Evolutionary conservation across 2,113 vertebrate genomes (phyloP).

Genomic region (Oxyruncus cristatus): DNA sequence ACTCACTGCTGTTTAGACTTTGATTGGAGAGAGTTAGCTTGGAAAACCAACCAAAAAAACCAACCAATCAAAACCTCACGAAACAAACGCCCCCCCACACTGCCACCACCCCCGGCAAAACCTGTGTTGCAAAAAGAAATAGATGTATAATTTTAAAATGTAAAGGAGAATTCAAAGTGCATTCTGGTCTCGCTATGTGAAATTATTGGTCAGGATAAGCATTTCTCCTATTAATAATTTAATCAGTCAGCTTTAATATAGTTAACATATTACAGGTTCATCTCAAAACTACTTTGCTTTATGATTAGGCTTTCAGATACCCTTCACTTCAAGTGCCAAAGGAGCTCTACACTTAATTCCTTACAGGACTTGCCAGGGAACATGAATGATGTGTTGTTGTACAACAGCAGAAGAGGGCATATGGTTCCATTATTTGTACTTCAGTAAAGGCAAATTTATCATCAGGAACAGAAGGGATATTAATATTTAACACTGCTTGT

Average conservation of each 20-base stretch:
- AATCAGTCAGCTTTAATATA: background rate
- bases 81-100: background rate
- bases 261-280: background rate
- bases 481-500: background rate
- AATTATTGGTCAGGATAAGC: background rate
- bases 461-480: background rate
- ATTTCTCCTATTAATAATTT: background rate
- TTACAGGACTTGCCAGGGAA: background rate
- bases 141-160: background rate
- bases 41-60: background rate
- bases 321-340: background rate
- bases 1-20: background rate
- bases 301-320: background rate
- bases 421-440: background rate
- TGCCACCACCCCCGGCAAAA: fast-evolving
- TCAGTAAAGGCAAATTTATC: background rate
- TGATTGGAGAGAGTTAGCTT: background rate
- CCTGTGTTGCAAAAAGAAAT: background rate
- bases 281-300: background rate
- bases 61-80: background rate
- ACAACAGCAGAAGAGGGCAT: background rate
- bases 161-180: background rate
- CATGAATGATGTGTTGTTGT: background rate
- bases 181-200: background rate
- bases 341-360: background rate